These are phyloP conservation scores for Myotis myotis DNA, from an alignment of 2,797 vertebrate genomes.

Conservation along the genomic window DNA sequence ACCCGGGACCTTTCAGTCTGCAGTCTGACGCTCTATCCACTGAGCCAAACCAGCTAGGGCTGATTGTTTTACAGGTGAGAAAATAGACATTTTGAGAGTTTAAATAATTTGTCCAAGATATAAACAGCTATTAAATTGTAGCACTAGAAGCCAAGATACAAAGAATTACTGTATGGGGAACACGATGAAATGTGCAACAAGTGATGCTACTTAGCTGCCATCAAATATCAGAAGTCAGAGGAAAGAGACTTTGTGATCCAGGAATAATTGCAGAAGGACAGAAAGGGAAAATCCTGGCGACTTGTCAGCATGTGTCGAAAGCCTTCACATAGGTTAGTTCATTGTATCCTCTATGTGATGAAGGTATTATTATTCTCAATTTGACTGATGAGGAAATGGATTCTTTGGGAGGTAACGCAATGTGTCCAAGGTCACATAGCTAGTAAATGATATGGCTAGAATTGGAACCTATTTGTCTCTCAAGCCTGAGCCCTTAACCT, in stretches of 20 bases:
- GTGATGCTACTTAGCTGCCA: background rate
- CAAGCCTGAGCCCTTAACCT: background rate
- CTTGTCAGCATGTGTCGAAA: background rate
- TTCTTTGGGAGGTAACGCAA: background rate
- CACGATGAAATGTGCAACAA: background rate
- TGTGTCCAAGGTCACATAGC: background rate
- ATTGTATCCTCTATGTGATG: background rate
- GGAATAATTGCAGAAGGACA: background rate
- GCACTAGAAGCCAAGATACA: background rate
- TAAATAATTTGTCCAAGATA: background rate
- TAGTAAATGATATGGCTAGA: background rate
- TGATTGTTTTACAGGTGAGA: background rate
- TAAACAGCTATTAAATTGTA: background rate
- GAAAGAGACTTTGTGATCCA: background rate
- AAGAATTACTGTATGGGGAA: background rate
- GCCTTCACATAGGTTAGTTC: background rate
- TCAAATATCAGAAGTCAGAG: constrained; percentile 7
- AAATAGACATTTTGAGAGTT: constrained; percentile 36
- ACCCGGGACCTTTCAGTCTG: no score
- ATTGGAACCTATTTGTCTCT: background rate
- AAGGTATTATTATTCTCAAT: background rate
- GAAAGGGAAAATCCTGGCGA: constrained; percentile 8
- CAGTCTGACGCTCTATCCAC: no score
- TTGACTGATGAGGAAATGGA: constrained; percentile 24
- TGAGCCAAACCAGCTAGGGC: no score